phyloP scores from a whole-genome alignment of 1,140 invertebrate genomes.

The Pygmarrhopalites habei region DNA sequence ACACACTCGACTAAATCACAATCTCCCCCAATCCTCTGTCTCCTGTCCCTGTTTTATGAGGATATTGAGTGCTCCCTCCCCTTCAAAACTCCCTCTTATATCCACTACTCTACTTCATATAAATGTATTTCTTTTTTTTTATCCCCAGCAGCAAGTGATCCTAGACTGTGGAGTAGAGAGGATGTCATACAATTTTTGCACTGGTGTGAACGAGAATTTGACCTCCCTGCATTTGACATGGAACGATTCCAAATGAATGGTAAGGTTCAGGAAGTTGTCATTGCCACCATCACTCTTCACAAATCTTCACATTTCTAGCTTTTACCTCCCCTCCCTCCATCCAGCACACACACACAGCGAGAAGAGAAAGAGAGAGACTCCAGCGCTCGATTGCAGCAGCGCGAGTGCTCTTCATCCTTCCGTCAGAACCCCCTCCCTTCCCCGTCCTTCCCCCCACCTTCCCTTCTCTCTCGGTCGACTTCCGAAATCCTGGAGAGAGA shows the following conservation, averaged over 20 bases:
- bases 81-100: too few species aligned
- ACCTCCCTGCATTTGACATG: conserved; percentile 81
- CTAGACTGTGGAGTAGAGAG: conserved; percentile 79
- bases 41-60: neutral
- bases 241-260: conserved; percentile 97
- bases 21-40: too few species aligned
- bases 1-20: too few species aligned
- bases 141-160: conserved; percentile 63
- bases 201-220: conserved; percentile 88
- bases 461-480: too few species aligned
- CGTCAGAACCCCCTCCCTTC: neutral
- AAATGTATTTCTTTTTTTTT: neutral
- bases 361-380: too few species aligned
- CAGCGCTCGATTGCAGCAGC: too few species aligned
- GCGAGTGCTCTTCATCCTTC: too few species aligned
- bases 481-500: neutral
- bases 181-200: conserved; percentile 80
- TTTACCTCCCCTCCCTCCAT: too few species aligned
- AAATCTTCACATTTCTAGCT: too few species aligned
- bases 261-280: conserved; percentile 44
- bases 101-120: neutral
- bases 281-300: neutral
- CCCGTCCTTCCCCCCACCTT: neutral
- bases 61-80: neutral
- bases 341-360: too few species aligned